Conservation (phyloP, 2,888 invertebrate species). For the Oligia fasciuncula region DNA sequence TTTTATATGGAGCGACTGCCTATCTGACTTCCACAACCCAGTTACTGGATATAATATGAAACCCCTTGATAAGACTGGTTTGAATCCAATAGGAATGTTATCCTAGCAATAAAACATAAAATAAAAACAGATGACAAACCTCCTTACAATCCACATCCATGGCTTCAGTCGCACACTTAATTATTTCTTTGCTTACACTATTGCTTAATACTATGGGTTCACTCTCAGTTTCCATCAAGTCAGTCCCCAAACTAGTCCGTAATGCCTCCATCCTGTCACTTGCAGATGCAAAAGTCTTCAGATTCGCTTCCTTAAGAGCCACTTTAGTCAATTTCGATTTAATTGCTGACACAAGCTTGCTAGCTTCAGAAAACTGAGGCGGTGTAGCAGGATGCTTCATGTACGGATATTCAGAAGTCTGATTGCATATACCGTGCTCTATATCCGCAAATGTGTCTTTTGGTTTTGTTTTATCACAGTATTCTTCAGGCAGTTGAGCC, state of each 20-base stretch:
- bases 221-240: constrained; percentile 68
- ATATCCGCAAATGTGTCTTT: constrained; percentile 87
- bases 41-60: too few species aligned
- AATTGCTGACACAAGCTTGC: constrained; percentile 84
- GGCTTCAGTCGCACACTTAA: constrained; percentile 69
- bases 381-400: constrained; percentile 86
- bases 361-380: constrained; percentile 87
- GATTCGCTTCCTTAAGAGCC: constrained; percentile 68
- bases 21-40: too few species aligned
- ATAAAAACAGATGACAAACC: constrained; percentile 66
- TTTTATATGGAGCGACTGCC: too few species aligned
- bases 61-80: too few species aligned
- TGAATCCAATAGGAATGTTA: background rate
- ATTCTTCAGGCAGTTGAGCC: constrained; percentile 85
- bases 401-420: constrained; percentile 84
- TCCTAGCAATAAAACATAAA: background rate
- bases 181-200: constrained; percentile 59
- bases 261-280: constrained; percentile 79
- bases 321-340: constrained; percentile 83
- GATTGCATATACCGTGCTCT: constrained; percentile 84
- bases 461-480: constrained; percentile 77
- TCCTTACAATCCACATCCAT: constrained; percentile 85
- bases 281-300: constrained; percentile 72
- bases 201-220: constrained; percentile 56
- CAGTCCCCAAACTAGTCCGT: constrained; percentile 74